Base-by-base conservation (phyloP, 2,888 invertebrate genomes). In the Drosophila meridionalis region DNA sequence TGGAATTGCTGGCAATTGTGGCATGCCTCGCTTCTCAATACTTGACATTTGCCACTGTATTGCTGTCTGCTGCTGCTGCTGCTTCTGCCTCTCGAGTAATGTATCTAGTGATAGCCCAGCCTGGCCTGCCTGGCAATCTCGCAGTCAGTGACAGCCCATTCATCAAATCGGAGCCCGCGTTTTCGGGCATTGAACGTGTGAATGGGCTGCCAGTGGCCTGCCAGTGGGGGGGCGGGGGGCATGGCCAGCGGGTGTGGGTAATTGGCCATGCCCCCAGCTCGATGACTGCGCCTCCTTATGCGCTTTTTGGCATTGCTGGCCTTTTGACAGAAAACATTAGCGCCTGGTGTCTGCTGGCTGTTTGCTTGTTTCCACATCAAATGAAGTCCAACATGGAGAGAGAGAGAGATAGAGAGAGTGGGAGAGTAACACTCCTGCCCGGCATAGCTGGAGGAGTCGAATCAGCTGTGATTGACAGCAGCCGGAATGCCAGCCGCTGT, bases 251-350 rank as follows among this genome's bases (percentile, higher is more conserved):
- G 11, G 70, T 70, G 61, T 76, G 81, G 61, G 73, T 89, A 89
- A 83, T 89, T 89, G 85, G 87, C 70, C 82, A 48, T 45, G 58
- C 65, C 66, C 77, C 47, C 43, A 14, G 42, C 57, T 38, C 42
- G 28, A 45, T 12, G 32, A 6, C 26, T 50, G 52, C 6, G 34
- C 48, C 61, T 40, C 47, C 43, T 56, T 45, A 34, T 52, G 50
- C 47, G 42, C 43, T 53, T 47, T 52, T 34, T 38, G 61, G 48
- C 61, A 38, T 68, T 68, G 73, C n/a, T 9, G 58, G 80, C 52
- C 71, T 69, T 70, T 70, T 86, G 86, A 86, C 82, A 82, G 82
- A 72, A 80, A 76, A 85, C 83, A 82, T 82, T 85, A 82, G 80
- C 83, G 86, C 83, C 81, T 69, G 50, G 56, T 64, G 81, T 76